Evolutionary conservation across 2,888 invertebrate species (phyloP).

Genomic region (Eledona agricola): DNA sequence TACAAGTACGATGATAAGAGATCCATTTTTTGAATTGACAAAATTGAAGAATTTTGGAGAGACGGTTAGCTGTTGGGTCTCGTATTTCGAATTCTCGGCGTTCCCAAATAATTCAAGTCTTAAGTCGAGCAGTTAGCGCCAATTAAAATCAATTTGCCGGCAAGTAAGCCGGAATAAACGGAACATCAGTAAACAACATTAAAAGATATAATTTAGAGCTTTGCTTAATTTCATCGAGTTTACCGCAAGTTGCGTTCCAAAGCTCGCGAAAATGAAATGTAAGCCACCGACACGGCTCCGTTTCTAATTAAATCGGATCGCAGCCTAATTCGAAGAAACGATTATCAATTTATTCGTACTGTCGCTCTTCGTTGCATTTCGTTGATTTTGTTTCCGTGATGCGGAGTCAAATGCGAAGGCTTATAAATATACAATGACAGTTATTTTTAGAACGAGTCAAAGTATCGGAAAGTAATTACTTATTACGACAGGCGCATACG

Average conservation of each 20-base stretch:
- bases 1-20: too few species aligned
- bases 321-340: conserved; percentile 24
- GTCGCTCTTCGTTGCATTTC: conserved; percentile 7
- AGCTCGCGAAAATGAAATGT: conserved; percentile 32
- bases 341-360: too few species aligned
- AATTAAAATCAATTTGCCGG: conserved; percentile 25
- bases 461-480: conserved; percentile 25
- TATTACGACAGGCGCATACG: background rate
- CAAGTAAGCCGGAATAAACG: conserved; percentile 15
- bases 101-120: too few species aligned
- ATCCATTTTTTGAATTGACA: too few species aligned
- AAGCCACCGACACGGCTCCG: conserved; percentile 27
- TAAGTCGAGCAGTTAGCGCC: conserved; percentile 7
- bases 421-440: conserved; percentile 16
- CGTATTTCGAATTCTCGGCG: background rate
- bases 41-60: too few species aligned
- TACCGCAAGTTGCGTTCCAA: conserved; percentile 26
- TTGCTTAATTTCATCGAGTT: conserved; percentile 35
- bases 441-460: conserved; percentile 13
- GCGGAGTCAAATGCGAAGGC: conserved; percentile 16
- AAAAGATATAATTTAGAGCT: conserved; percentile 33
- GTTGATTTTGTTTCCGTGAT: conserved; percentile 8
- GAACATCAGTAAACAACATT: conserved; percentile 33
- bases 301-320: conserved; percentile 34
- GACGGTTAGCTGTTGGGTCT: conserved; percentile 1